These are phyloP conservation scores for Drosophila pachea DNA, from an alignment of 1,140 invertebrate species.

Conservation along the genomic window DNA sequence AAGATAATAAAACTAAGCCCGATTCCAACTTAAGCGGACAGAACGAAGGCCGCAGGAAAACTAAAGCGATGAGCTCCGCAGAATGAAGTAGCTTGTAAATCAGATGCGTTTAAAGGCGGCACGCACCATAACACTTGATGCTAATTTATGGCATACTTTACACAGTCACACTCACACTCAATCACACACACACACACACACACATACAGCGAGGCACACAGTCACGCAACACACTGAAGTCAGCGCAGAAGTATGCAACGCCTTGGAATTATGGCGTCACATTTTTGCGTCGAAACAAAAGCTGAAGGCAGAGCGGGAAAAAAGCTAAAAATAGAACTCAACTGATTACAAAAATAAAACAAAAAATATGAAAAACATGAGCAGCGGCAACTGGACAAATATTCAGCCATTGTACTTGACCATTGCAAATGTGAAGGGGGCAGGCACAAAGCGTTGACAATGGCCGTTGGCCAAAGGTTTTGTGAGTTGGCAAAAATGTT, in stretches of 20 bases:
- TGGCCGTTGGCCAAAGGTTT: conserved; percentile 31
- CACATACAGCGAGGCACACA: too few species aligned
- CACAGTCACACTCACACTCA: not conserved
- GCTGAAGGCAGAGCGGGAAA: conserved; percentile 1
- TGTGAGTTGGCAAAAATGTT: conserved; percentile 38
- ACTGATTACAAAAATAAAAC: conserved; percentile 25
- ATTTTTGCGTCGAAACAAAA: conserved; percentile 15
- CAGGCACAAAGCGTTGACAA: conserved; percentile 31
- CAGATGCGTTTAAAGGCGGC: conserved; percentile 26
- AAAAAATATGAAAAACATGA: not conserved
- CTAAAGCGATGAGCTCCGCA: conserved; percentile 21
- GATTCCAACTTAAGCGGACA: conserved; percentile 5
- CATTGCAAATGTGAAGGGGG: conserved; percentile 2
- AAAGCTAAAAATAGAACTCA: not conserved
- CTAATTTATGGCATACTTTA: conserved; percentile 36
- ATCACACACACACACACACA: conserved; percentile 3
- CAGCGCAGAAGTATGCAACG: conserved; percentile 16
- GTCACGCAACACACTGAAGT: conserved; percentile 12
- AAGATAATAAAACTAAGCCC: conserved; percentile 25
- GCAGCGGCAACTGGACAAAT: conserved; percentile 32
- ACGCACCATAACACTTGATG: conserved; percentile 33
- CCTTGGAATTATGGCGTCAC: conserved; percentile 11
- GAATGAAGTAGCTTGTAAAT: conserved; percentile 15
- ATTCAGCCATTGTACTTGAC: conserved; percentile 31
- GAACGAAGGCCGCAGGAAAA: conserved; percentile 10